phyloP scores from a whole-genome alignment of 2,888 invertebrate genomes.

The Margaritifera margaritifera region DNA sequence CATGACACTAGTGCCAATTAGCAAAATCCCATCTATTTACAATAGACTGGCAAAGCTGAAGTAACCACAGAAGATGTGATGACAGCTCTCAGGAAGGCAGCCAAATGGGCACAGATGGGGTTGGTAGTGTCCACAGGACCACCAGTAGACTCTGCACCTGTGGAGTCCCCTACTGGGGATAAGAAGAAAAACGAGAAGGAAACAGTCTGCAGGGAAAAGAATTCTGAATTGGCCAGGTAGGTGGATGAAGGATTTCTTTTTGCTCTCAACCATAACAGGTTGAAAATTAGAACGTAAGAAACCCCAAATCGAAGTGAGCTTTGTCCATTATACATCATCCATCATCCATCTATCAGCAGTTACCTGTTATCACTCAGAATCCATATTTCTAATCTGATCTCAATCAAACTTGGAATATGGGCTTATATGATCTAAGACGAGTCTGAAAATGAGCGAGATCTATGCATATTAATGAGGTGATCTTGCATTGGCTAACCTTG shows the following conservation, averaged over 20 bases:
- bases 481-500: too few relatives aligned
- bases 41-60: constrained; percentile 66
- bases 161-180: constrained; percentile 55
- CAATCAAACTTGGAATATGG: too few relatives aligned
- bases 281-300: background rate
- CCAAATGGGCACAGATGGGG: constrained; percentile 72
- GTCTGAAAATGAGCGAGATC: too few relatives aligned
- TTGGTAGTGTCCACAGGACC: constrained; percentile 70
- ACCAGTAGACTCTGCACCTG: constrained; percentile 56
- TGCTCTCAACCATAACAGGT: background rate
- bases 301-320: background rate
- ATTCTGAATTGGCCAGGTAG: constrained; percentile 69
- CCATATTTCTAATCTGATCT: too few relatives aligned
- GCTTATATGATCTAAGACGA: too few relatives aligned
- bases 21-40: background rate
- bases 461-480: too few relatives aligned
- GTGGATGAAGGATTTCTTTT: background rate
- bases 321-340: too few relatives aligned
- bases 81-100: constrained; percentile 67
- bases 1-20: too few relatives aligned
- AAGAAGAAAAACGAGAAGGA: constrained; percentile 69
- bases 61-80: constrained; percentile 71
- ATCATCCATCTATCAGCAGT: too few relatives aligned
- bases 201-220: constrained; percentile 71
- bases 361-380: too few relatives aligned